Evolutionary conservation across 2,113 vertebrate species (phyloP).

Genomic region (Heliornis fulica): DNA sequence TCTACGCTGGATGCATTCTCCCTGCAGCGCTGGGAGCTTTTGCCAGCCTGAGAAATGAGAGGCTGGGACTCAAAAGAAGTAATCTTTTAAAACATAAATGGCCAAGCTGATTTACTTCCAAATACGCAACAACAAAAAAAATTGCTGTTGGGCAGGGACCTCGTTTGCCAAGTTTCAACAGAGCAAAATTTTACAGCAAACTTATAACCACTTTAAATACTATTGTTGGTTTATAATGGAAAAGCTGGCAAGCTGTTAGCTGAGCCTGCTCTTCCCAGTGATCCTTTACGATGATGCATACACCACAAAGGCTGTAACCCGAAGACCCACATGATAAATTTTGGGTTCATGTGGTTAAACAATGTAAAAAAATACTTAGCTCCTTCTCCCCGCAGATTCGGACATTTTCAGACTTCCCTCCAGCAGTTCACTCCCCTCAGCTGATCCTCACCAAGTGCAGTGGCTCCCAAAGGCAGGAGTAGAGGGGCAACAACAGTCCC

Average conservation of each 20-base stretch:
- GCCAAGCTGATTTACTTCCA: constrained; percentile 52
- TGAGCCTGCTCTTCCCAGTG: neutral
- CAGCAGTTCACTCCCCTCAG: neutral
- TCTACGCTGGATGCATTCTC: neutral
- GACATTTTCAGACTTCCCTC: neutral
- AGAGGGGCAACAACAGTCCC: neutral
- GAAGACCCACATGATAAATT: neutral
- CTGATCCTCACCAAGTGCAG: neutral
- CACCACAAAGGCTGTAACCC: rapidly evolving
- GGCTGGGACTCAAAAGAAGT: constrained; percentile 2
- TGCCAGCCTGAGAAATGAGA: constrained; percentile 48
- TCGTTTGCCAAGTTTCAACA: neutral
- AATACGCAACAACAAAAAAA: neutral
- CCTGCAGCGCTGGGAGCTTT: neutral
- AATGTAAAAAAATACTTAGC: neutral
- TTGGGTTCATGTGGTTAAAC: neutral
- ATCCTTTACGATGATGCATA: neutral
- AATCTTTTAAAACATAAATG: constrained; percentile 41
- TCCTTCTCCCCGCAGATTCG: neutral
- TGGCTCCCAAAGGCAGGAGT: neutral
- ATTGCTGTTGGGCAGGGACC: constrained; percentile 29
- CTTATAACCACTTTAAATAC: constrained; percentile 32
- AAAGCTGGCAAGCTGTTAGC: neutral
- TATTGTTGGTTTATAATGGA: constrained; percentile 32
- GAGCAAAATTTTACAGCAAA: constrained; percentile 38